Percentiles rank a stretch among this genome's conserved stretches.
Conservation (phyloP, 2,113 vertebrate genomes). For the Callionymus lyra region DNA sequence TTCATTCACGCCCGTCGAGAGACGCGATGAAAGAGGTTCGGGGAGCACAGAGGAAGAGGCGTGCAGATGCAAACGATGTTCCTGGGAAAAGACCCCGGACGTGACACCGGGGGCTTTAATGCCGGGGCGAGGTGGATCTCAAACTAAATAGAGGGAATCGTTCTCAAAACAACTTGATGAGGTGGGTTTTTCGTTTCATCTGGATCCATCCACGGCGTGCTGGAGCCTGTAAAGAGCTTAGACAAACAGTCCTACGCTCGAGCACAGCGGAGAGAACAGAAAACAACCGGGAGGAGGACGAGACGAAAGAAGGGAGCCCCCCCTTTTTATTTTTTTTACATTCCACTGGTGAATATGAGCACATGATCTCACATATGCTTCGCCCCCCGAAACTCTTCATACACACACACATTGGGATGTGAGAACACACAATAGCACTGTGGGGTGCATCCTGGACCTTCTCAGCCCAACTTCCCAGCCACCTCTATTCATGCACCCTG, state of each 20-base stretch:
- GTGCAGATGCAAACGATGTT: conserved; percentile 43
- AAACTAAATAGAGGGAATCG: conserved; percentile 58
- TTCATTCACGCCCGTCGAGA: conserved; percentile 56
- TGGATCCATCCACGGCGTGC: conserved; percentile 39
- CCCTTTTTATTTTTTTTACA: conserved; percentile 39
- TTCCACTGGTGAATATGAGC: conserved; percentile 66
- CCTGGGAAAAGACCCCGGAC: conserved; percentile 53
- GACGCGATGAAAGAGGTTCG: conserved; percentile 54
- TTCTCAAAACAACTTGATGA: conserved; percentile 55
- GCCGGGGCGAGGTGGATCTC: conserved; percentile 58
- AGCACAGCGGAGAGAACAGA: conserved; percentile 53
- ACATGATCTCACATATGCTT: conserved; percentile 67
- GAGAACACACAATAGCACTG: conserved; percentile 55
- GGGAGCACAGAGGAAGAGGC: conserved; percentile 53
- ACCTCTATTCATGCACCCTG: conserved; percentile 56
- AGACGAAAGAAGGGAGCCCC: conserved; percentile 20
- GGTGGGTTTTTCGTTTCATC: conserved; percentile 63
- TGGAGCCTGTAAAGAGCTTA: conserved; percentile 60
- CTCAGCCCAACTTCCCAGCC: conserved; percentile 60
- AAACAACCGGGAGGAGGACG: conserved; percentile 46
- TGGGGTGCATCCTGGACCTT: conserved; percentile 64
- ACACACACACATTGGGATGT: conserved; percentile 37
- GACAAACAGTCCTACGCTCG: conserved; percentile 55
- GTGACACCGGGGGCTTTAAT: conserved; percentile 29
- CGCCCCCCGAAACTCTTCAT: conserved; percentile 9